These are phyloP conservation scores for Sprattus sprattus DNA, from an alignment of 2,113 vertebrate genomes.

Conservation along the genomic window DNA sequence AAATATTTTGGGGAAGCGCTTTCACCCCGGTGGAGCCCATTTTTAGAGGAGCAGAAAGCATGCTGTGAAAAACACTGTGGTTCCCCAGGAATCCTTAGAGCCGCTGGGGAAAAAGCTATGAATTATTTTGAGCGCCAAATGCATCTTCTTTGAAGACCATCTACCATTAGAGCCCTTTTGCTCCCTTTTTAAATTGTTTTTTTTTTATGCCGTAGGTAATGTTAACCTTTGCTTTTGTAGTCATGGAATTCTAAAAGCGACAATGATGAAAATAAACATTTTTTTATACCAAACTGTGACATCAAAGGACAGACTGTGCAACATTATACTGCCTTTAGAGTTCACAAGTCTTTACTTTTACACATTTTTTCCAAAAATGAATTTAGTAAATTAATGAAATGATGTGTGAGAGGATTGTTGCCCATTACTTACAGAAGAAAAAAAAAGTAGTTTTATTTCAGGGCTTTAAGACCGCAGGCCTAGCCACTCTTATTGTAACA, in stretches of 20 bases:
- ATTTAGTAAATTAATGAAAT: neutral
- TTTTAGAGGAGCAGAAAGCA: constrained; percentile 70
- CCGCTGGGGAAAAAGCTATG: constrained; percentile 75
- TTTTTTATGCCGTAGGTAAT: constrained; percentile 72
- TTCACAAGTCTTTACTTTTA: no score
- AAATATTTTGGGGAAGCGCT: constrained; percentile 74
- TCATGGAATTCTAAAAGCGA: constrained; percentile 69
- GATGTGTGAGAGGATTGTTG: no score
- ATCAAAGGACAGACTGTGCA: neutral
- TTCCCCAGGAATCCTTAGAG: constrained; percentile 76
- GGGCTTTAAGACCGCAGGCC: neutral
- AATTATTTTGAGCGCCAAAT: constrained; percentile 81
- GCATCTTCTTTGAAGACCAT: constrained; percentile 79
- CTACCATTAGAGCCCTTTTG: constrained; percentile 74
- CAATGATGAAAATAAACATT: constrained; percentile 53
- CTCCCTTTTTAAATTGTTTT: constrained; percentile 78
- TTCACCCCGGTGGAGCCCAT: constrained; percentile 68
- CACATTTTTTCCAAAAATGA: neutral
- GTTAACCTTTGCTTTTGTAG: constrained; percentile 78
- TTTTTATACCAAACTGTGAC: constrained; percentile 54
- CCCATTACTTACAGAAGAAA: no score
- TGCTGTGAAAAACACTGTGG: constrained; percentile 80
- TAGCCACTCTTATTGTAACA: neutral
- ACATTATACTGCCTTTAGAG: neutral
- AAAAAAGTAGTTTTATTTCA: no score